These are phyloP conservation scores for Myathropa florea DNA, from an alignment of 2,888 invertebrate species.

Conservation along the genomic window DNA sequence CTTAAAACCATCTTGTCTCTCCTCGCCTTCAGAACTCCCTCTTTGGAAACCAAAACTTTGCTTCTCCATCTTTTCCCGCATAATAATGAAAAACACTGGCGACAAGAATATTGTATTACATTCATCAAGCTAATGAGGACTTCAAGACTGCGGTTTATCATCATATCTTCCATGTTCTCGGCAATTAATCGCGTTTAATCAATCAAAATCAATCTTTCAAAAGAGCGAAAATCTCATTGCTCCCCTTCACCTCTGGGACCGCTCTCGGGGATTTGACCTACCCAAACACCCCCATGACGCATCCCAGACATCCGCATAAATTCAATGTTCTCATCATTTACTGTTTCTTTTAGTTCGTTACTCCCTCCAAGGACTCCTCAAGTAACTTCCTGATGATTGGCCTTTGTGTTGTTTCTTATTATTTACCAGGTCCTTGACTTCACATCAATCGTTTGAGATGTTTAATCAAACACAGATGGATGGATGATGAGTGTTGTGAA, in stretches of 20 bases:
- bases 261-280: background rate
- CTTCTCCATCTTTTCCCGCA: background rate
- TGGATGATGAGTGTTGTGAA: background rate
- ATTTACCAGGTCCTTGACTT: background rate
- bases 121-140: background rate
- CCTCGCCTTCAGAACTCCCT: background rate
- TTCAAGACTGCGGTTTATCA: background rate
- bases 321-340: background rate
- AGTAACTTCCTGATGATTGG: background rate
- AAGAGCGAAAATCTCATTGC: background rate
- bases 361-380: background rate
- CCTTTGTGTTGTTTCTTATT: background rate
- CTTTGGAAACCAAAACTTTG: background rate
- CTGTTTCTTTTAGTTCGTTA: background rate
- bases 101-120: background rate
- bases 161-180: background rate
- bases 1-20: background rate
- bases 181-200: background rate
- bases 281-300: no score
- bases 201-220: background rate
- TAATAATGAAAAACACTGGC: background rate
- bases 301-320: background rate
- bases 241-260: background rate
- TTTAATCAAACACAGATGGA: background rate
- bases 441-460: background rate